Percentiles rank a stretch among this genome's conserved stretches.
phyloP scores from a whole-genome alignment of 1,140 invertebrate genomes.

The Euwallacea similis region DNA sequence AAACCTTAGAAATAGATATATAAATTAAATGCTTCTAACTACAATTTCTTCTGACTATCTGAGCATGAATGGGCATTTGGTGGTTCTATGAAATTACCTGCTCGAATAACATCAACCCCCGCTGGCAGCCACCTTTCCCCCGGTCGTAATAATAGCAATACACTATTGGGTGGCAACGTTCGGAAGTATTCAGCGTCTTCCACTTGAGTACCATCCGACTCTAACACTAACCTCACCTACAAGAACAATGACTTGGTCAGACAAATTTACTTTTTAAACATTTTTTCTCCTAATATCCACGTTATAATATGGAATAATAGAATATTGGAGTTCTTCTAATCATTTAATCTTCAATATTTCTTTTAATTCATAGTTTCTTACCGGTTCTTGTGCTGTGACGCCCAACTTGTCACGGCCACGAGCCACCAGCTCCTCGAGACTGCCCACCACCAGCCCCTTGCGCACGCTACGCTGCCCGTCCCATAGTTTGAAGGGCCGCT shows the following conservation, averaged over 20 bases:
- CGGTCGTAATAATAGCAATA: conserved; percentile 81
- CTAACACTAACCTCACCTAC: conserved; percentile 79
- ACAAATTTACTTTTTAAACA: no score
- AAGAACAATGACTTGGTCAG: background rate
- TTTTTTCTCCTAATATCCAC: no score
- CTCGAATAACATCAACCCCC: conserved; percentile 88
- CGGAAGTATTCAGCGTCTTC: conserved; percentile 94
- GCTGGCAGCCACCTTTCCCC: conserved; percentile 90
- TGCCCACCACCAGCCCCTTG: conserved; percentile 90
- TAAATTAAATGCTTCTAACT: background rate
- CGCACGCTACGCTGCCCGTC: conserved; percentile 90
- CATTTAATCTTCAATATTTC: no score
- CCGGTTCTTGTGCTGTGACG: conserved; percentile 75
- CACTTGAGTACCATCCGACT: conserved; percentile 92
- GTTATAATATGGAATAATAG: no score
- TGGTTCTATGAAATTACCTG: conserved; percentile 64
- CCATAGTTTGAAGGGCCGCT: conserved; percentile 98
- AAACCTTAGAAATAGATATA: background rate
- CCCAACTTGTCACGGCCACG: conserved; percentile 91
- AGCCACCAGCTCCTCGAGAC: conserved; percentile 87
- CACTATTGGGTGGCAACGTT: conserved; percentile 86
- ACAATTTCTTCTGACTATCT: background rate
- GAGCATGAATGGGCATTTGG: background rate
- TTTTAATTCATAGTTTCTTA: conserved; percentile 3
- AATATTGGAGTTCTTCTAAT: no score